Evolutionary conservation across 2,888 invertebrate genomes (phyloP), one percentile per base, ranked within the genome.

Genomic region (Cephonodes hylas): DNA sequence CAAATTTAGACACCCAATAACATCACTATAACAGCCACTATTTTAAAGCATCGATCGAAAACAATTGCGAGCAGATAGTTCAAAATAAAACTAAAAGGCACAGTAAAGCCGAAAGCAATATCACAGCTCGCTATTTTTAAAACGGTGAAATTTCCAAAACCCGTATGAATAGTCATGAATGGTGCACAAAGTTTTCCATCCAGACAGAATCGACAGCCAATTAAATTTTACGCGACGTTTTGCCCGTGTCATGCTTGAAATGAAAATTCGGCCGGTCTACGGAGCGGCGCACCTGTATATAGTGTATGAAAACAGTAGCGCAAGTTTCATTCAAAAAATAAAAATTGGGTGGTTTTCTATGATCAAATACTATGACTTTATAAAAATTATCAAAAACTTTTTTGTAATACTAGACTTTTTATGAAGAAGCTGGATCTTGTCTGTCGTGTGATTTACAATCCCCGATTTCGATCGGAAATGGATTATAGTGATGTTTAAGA

Each of bases 151-250:
- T 3, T 53, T 31, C 53, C 48, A 48, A 25, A 53, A 53, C 27
- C 53, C 7, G 7, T 48, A 18, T 48, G 48, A 27, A 53, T 53
- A 31, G 53, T 53, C 27, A 31, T 53, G 53, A 53, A 10, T 18
- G 38, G 38, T n/a, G 53, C 27, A 31, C 53, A 53, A 53, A 27
- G 53, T 53, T 31, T 20, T 44, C 2, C 20, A 27, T 27, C 31
- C 27, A 27, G 53, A 31, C 27, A 15, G 53, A 27, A 53, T 53
- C 53, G 53, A 31, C 27, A 27, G 53, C 53, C 53, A 53, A 53
- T 53, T 53, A 53, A 53, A 18, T 53, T 53, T 31, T 27, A 53
- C 18, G 31, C 53, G 8, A 53, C 53, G 27, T 48, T 48, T 48
- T 27, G 27, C 27, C 46, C 25, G 25, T 53, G 53, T 53, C 27